Conservation (phyloP, 2,888 invertebrate genomes). For the Ochropleura leucogaster region DNA sequence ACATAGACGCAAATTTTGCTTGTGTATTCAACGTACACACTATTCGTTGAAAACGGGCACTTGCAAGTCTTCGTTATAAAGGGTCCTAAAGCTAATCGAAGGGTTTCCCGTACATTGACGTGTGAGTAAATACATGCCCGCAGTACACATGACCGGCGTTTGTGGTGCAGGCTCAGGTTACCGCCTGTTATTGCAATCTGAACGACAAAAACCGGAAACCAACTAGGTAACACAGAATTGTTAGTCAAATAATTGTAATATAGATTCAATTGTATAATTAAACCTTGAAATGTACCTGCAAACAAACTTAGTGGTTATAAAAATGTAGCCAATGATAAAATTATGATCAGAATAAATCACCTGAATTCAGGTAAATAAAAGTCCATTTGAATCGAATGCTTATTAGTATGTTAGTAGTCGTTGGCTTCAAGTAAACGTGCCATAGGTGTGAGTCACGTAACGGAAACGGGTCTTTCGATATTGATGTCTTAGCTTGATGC, state of each 20-base stretch:
- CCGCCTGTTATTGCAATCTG: constrained; percentile 56
- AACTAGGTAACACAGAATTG: constrained; percentile 14
- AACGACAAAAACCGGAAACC: constrained; percentile 53
- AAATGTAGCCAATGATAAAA: neutral
- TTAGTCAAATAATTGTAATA: neutral
- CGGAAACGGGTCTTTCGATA: constrained; percentile 88
- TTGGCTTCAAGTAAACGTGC: constrained; percentile 84
- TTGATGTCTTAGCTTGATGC: constrained; percentile 83
- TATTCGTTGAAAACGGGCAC: constrained; percentile 56
- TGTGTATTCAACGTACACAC: neutral
- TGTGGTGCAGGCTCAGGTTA: constrained; percentile 72
- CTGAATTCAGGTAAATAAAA: constrained; percentile 37
- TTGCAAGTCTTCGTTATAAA: constrained; percentile 83
- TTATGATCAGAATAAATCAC: constrained; percentile 5
- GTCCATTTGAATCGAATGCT: constrained; percentile 51
- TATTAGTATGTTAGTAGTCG: constrained; percentile 87
- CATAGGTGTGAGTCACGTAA: constrained; percentile 89
- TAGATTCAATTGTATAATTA: constrained; percentile 5
- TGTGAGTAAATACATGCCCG: constrained; percentile 60
- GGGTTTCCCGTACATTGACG: constrained; percentile 81
- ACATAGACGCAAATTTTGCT: neutral
- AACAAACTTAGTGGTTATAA: neutral
- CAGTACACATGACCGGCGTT: constrained; percentile 65
- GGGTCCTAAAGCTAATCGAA: constrained; percentile 79
- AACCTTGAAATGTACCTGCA: neutral